phyloP scores from a whole-genome alignment of 2,888 invertebrate species.

The Napeogenes inachia region DNA sequence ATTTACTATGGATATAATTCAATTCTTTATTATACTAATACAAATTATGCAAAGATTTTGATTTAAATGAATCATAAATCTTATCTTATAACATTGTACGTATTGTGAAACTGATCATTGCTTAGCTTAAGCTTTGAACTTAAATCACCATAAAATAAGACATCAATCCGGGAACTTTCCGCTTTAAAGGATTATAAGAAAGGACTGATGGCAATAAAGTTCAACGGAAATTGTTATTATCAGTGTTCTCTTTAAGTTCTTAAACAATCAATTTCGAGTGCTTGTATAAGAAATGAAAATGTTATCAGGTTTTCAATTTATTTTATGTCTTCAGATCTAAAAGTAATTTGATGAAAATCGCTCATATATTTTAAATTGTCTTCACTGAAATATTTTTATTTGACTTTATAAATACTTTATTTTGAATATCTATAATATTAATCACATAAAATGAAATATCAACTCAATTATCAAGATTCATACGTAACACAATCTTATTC shows the following conservation, averaged over 20 bases:
- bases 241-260: slow-evolving; percentile 26
- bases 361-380: neutral
- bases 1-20: no score
- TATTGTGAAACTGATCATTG: slow-evolving; percentile 18
- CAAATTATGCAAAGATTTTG: no score
- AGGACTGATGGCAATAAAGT: slow-evolving; percentile 39
- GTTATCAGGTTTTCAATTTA: slow-evolving; percentile 6
- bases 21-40: no score
- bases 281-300: slow-evolving; percentile 4
- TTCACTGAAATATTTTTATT: no score
- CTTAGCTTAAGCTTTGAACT: slow-evolving; percentile 24
- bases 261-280: slow-evolving; percentile 12
- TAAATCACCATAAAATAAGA: slow-evolving; percentile 30
- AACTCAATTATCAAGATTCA: neutral
- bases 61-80: no score
- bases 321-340: neutral
- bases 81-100: slow-evolving; percentile 9
- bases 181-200: slow-evolving; percentile 33
- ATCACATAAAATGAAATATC: neutral
- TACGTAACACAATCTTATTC: neutral
- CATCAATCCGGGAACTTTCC: slow-evolving; percentile 37
- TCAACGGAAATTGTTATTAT: slow-evolving; percentile 34
- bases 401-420: no score
- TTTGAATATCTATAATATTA: no score
- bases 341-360: neutral